Conservation (phyloP, 1,140 invertebrate genomes). For the Calliopsis andreniformis region DNA sequence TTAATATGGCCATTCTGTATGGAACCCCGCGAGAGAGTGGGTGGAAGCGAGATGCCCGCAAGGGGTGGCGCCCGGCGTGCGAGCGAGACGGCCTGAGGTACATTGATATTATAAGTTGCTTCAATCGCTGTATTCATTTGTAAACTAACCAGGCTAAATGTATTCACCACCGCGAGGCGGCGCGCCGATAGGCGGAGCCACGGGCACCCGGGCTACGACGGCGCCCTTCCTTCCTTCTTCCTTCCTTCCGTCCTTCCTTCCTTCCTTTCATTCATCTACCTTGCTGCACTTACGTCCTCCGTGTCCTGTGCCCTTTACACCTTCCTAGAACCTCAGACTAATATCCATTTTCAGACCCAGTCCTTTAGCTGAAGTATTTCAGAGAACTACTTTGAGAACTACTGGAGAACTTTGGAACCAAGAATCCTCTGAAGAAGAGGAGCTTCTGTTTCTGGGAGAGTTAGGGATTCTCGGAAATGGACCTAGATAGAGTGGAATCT, state of each 20-base stretch:
- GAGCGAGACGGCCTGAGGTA: conserved; percentile 81
- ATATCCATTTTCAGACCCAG: too few relatives aligned
- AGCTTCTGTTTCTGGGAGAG: too few relatives aligned
- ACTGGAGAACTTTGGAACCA: too few relatives aligned
- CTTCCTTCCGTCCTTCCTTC: conserved; percentile 51
- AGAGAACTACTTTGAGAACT: too few relatives aligned
- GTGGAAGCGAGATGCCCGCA: conserved; percentile 60
- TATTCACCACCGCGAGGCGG: conserved; percentile 81
- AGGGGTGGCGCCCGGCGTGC: conserved; percentile 72
- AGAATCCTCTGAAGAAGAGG: too few relatives aligned
- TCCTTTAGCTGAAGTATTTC: too few relatives aligned
- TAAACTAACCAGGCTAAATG: conserved; percentile 85
- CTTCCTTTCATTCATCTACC: conserved; percentile 27
- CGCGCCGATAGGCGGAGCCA: conserved; percentile 81
- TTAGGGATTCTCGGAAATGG: too few relatives aligned
- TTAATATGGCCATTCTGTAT: conserved; percentile 91
- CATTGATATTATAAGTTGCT: conserved; percentile 89
- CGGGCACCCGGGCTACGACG: conserved; percentile 76
- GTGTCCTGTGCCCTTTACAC: conserved; percentile 52
- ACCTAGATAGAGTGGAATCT: too few relatives aligned
- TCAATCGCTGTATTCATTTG: conserved; percentile 89
- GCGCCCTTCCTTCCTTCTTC: conserved; percentile 78
- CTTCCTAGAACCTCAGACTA: too few relatives aligned
- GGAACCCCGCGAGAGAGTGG: conserved; percentile 80
- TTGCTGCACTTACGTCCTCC: conserved; percentile 39